phyloP scores from a whole-genome alignment of 2,113 vertebrate species.

The Poicephalus gulielmi region DNA sequence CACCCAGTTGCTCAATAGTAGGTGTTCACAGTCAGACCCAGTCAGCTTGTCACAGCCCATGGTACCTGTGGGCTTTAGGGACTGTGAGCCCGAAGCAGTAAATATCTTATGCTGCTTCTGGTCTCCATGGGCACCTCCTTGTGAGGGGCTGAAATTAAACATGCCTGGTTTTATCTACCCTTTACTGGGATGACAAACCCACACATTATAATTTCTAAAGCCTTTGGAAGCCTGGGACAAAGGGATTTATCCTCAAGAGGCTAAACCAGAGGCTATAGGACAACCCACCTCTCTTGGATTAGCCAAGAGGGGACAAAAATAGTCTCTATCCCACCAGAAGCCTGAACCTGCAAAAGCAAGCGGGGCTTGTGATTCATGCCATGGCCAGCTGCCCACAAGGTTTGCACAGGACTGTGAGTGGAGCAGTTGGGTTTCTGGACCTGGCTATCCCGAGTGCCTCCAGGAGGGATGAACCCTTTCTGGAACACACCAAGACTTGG shows the following conservation, averaged over 20 bases:
- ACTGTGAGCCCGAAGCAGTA: background rate
- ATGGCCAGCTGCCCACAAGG: background rate
- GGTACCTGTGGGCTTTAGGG: background rate
- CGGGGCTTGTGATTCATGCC: background rate
- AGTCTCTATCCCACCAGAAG: background rate
- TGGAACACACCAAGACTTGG: background rate
- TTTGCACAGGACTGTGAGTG: background rate
- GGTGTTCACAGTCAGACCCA: background rate
- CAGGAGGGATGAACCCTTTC: slow-evolving; percentile 21
- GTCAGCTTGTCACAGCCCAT: background rate
- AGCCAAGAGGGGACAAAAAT: slow-evolving; percentile 11
- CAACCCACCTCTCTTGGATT: background rate
- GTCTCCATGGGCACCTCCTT: background rate
- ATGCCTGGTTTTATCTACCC: background rate
- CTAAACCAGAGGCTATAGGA: background rate
- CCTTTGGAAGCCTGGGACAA: background rate
- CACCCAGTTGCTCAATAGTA: background rate
- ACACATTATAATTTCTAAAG: background rate
- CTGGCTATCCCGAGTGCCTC: background rate
- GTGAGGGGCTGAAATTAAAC: background rate
- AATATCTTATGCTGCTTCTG: background rate
- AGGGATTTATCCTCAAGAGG: background rate
- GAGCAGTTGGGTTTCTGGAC: background rate
- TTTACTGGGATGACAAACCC: background rate
- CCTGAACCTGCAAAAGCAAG: background rate